These are phyloP conservation scores for Phyto melanocephala DNA, from an alignment of 2,888 invertebrate species.

Conservation along the genomic window DNA sequence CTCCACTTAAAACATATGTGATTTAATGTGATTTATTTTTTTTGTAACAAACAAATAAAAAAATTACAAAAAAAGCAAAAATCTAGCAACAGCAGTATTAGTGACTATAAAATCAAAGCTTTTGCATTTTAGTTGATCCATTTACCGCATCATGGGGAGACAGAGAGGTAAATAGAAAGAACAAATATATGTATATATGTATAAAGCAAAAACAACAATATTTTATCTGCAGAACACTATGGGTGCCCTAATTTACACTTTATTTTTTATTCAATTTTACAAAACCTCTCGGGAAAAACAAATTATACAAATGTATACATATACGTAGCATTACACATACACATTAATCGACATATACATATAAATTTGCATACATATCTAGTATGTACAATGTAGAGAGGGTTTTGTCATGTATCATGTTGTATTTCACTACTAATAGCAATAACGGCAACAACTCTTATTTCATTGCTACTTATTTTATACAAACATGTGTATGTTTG, in stretches of 20 bases:
- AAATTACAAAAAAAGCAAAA: not conserved
- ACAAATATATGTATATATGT: conserved; percentile 14
- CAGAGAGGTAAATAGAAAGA: not conserved
- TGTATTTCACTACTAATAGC: conserved; percentile 21
- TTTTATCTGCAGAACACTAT: conserved; percentile 65
- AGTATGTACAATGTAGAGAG: too few species aligned
- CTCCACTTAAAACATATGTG: conserved; percentile 15
- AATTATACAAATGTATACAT: conserved; percentile 55
- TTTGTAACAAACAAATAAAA: conserved; percentile 4
- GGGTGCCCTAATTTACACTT: conserved; percentile 73
- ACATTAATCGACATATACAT: not conserved
- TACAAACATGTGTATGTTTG: not conserved
- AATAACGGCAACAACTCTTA: not conserved
- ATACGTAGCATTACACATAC: not conserved
- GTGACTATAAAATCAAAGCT: not conserved
- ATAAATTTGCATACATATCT: not conserved
- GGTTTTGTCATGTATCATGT: conserved; percentile 30
- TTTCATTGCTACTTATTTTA: conserved; percentile 20
- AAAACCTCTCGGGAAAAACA: conserved; percentile 56
- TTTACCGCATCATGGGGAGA: conserved; percentile 45
- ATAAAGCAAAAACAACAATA: not conserved
- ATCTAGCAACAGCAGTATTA: not conserved
- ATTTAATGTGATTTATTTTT: too few species aligned
- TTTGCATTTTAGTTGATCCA: conserved; percentile 38
- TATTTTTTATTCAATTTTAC: conserved; percentile 67